Percentiles rank a stretch among this genome's conserved stretches.
These are phyloP conservation scores for Ammodytes marinus DNA, from an alignment of 2,113 vertebrate genomes.

Conservation along the genomic window DNA sequence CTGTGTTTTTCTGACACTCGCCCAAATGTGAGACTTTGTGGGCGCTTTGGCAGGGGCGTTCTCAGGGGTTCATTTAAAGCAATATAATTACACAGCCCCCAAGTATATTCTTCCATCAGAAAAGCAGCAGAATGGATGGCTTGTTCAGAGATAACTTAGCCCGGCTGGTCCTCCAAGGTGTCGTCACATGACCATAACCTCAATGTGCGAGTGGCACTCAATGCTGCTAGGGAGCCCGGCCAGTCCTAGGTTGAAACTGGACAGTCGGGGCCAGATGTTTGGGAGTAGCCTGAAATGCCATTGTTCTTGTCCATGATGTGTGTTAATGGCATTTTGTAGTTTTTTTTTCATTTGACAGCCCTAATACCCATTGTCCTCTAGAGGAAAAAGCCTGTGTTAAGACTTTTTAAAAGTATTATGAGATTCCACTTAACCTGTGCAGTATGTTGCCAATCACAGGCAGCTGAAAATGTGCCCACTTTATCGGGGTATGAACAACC, in stretches of 20 bases:
- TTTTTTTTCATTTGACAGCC: slow-evolving; percentile 47
- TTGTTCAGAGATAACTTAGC: slow-evolving; percentile 81
- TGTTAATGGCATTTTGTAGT: slow-evolving; percentile 60
- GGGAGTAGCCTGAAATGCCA: slow-evolving; percentile 63
- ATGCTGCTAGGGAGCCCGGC: slow-evolving; percentile 57
- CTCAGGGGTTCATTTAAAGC: slow-evolving; percentile 85
- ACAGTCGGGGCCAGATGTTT: slow-evolving; percentile 77
- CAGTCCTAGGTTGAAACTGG: slow-evolving; percentile 60
- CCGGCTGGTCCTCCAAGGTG: slow-evolving; percentile 75
- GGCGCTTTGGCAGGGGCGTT: slow-evolving; percentile 79
- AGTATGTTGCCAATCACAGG: slow-evolving; percentile 16
- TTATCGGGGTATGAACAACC: slow-evolving; percentile 41
- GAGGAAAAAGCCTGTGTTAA: slow-evolving; percentile 59
- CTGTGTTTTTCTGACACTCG: slow-evolving; percentile 77
- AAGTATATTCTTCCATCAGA: slow-evolving; percentile 83
- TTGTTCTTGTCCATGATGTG: slow-evolving; percentile 70
- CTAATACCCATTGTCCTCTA: slow-evolving; percentile 58
- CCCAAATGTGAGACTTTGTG: slow-evolving; percentile 84
- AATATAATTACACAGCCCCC: slow-evolving; percentile 84
- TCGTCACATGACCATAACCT: slow-evolving; percentile 68
- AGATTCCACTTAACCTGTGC: slow-evolving; percentile 63
- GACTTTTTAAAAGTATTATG: slow-evolving; percentile 78
- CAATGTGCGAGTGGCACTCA: slow-evolving; percentile 63
- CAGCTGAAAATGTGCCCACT: slow-evolving; percentile 49
- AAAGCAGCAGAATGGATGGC: slow-evolving; percentile 82